A percentile compares a stretch with the other conserved stretches of the same genome.
phyloP scores from a whole-genome alignment of 2,113 vertebrate species.

The Sakesphorus luctuosus region DNA sequence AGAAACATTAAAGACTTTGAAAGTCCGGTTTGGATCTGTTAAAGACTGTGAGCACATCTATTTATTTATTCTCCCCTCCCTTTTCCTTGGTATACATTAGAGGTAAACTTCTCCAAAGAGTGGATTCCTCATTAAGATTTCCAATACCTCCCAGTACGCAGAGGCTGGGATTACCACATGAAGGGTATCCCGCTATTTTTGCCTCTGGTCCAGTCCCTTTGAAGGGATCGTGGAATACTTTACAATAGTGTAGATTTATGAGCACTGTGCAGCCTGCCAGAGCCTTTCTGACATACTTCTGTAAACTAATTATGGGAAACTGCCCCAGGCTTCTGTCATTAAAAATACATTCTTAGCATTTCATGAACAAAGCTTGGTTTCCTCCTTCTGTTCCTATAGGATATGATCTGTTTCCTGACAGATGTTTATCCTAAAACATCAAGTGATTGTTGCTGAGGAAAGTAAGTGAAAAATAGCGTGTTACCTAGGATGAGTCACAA shows the following conservation, averaged over 20 bases:
- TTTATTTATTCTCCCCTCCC: conserved; percentile 12
- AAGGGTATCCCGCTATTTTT: conserved; percentile 59
- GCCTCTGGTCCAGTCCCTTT: conserved; percentile 33
- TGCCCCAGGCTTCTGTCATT: conserved; percentile 34
- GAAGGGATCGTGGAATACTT: conserved; percentile 31
- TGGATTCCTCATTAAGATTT: conserved; percentile 24
- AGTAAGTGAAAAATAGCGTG: neutral
- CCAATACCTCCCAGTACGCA: neutral
- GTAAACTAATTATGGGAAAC: conserved; percentile 56
- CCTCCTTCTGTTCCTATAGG: conserved; percentile 59
- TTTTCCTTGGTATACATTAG: neutral
- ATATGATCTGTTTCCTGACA: conserved; percentile 59
- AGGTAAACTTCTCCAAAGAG: neutral
- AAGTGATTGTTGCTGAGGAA: conserved; percentile 19
- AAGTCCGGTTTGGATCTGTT: neutral
- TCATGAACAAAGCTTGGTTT: conserved; percentile 57
- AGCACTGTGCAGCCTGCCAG: neutral
- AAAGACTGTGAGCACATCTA: neutral
- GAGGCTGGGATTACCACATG: conserved; percentile 38
- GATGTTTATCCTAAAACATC: conserved; percentile 46
- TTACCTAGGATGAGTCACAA: neutral
- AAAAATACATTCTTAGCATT: conserved; percentile 53
- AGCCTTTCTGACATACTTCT: conserved; percentile 21
- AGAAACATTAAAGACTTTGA: neutral
- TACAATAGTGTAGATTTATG: conserved; percentile 29